These are phyloP conservation scores for Meteorus colon DNA, from an alignment of 2,888 invertebrate species.

Conservation along the genomic window DNA sequence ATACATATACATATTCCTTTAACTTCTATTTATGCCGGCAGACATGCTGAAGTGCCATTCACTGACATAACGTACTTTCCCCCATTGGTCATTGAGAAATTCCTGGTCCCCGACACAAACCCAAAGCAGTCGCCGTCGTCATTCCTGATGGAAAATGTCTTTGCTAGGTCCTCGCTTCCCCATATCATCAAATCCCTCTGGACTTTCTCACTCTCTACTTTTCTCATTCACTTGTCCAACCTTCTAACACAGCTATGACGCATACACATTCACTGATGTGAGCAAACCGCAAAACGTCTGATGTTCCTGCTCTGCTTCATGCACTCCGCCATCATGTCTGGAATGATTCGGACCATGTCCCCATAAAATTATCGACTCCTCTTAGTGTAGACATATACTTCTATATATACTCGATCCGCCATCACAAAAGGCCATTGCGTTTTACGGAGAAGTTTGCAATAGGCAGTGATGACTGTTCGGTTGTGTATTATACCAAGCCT, in stretches of 20 bases:
- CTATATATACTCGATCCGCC: background rate
- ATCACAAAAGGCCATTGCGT: background rate
- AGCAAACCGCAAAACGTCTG: conserved; percentile 49
- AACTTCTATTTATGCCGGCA: conserved; percentile 14
- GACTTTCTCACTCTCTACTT: conserved; percentile 2
- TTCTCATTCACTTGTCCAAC: background rate
- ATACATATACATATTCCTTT: background rate
- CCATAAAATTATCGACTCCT: conserved; percentile 55
- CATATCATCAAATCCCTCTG: conserved; percentile 20
- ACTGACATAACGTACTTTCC: conserved; percentile 2
- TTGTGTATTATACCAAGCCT: background rate
- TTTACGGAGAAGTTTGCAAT: background rate
- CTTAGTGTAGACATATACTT: background rate
- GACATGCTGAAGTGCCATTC: conserved; percentile 21
- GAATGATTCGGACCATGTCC: conserved; percentile 50
- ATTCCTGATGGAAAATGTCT: conserved; percentile 34
- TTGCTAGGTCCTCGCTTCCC: background rate
- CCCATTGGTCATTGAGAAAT: conserved; percentile 35
- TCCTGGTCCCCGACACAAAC: conserved; percentile 18
- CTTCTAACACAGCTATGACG: conserved; percentile 7
- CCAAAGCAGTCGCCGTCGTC: background rate
- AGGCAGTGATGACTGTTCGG: background rate
- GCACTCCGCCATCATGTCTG: background rate
- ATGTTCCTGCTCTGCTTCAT: conserved; percentile 54
- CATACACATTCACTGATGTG: conserved; percentile 13